Base-by-base conservation (phyloP, 2,888 invertebrate genomes). In the Monochamus alternatus region DNA sequence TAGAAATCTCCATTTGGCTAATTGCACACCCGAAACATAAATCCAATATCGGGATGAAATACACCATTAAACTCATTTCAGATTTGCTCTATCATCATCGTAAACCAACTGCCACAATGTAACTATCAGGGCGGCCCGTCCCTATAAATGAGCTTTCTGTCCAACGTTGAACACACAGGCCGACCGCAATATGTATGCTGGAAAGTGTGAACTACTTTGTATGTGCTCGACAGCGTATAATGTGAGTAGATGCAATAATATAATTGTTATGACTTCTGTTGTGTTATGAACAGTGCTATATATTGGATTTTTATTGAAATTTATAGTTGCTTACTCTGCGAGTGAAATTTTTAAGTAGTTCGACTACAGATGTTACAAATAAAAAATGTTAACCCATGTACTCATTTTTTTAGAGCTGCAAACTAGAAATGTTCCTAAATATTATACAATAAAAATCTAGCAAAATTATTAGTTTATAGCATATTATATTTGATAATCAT, bases 121-220 rank as follows among this genome's bases (percentile, higher is more conserved):
- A 44, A 60, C 66, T 66, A 52, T 52, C 68, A 7, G 55, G 12
- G 43, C 38, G 58, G 14, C 38, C 38, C 59, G 59, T 58, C 60
- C 38, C 38, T 69, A 47, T 59, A 60, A 60, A 59, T 58, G 30
- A 47, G 67, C 67, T 68, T 55, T 68, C 67, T 68, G 67, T 68
- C 58, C 58, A 68, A 68, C 67, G 38, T 60, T 44, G 59, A 47
- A 44, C 60, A 30, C 60, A 47, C 10, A 12, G 22, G 59, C 52
- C 38, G 52, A 67, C 73, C 67, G 44, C 62, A 67, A 67, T 67
- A 67, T 51, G 69, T 52, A 69, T 64, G 63, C 62, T 74, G 63
- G 67, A 74, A 60, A 67, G 73, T 73, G 73, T 60, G 73, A 73
- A 73, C 67, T 68, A 74, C 68, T 74, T 68, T 68, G 74, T 73